Percentiles rank a stretch among this genome's conserved stretches.
phyloP scores from a whole-genome alignment of 2,888 invertebrate genomes.

The Lasioglossum pauxillum region DNA sequence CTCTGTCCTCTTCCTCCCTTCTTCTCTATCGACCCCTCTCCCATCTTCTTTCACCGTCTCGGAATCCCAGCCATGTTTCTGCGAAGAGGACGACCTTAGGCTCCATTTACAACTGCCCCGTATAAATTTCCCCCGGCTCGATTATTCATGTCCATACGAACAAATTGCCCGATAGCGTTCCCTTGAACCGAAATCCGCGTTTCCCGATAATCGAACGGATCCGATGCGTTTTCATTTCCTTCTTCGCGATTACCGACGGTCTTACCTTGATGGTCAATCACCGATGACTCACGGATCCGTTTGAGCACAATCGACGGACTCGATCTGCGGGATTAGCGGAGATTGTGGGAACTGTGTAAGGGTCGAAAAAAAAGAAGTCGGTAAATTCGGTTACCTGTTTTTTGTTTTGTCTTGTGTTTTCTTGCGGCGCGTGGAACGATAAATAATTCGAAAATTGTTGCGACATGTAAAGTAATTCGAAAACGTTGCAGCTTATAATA shows the following conservation, averaged over 20 bases:
- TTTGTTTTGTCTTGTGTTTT: not conserved
- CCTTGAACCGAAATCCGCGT: conserved; percentile 16
- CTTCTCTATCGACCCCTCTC: conserved; percentile 1
- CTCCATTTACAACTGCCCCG: conserved; percentile 44
- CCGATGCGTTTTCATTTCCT: not conserved
- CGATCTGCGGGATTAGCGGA: not conserved
- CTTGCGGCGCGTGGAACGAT: not conserved
- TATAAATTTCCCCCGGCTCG: conserved; percentile 33
- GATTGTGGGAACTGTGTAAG: not conserved
- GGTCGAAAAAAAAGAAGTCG: not conserved
- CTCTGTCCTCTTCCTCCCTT: conserved; percentile 7
- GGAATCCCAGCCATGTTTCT: conserved; percentile 65
- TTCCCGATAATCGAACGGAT: not conserved
- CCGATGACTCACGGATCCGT: not conserved
- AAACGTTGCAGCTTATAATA: not conserved
- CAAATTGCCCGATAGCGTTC: conserved; percentile 24
- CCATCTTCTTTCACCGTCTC: conserved; percentile 39
- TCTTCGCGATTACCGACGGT: not conserved
- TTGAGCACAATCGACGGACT: not conserved
- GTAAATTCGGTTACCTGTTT: not conserved
- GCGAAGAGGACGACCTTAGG: conserved; percentile 39
- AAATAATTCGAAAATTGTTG: not conserved
- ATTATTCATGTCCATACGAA: conserved; percentile 34
- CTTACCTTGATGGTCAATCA: not conserved
- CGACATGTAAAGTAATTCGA: not conserved